phyloP scores from a whole-genome alignment of 2,113 vertebrate genomes.

The Puffinus mauretanicus region DNA sequence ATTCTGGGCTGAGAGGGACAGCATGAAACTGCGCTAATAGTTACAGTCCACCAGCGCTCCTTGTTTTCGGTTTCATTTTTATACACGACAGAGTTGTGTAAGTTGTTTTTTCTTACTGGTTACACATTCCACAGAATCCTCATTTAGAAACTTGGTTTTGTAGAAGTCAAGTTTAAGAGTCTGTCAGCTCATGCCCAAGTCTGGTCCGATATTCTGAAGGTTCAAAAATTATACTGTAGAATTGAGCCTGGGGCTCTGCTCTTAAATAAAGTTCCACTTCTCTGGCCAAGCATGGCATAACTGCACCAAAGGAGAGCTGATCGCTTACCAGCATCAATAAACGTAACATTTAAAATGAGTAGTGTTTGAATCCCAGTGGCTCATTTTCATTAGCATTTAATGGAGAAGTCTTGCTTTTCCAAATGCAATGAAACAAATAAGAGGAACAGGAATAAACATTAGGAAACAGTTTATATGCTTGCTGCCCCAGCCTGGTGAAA shows the following conservation, averaged over 20 bases:
- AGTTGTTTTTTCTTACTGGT: not conserved
- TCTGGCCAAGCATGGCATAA: not conserved
- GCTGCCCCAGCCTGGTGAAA: not conserved
- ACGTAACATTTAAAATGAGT: not conserved
- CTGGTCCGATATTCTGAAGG: not conserved
- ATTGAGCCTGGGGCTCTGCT: not conserved
- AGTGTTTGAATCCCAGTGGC: not conserved
- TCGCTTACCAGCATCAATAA: not conserved
- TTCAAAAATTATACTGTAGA: not conserved
- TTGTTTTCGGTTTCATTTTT: not conserved
- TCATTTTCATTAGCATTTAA: not conserved
- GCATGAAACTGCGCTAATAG: not conserved
- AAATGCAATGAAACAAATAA: not conserved
- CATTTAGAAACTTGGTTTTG: not conserved
- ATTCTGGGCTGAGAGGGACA: not conserved
- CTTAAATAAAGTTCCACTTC: not conserved
- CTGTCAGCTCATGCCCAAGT: not conserved
- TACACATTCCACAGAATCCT: not conserved
- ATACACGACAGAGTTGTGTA: fast-evolving
- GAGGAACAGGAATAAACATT: not conserved
- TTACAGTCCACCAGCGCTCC: not conserved
- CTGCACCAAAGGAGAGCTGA: not conserved
- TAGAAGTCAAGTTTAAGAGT: not conserved
- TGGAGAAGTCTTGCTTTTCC: not conserved
- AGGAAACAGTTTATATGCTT: not conserved